A percentile compares a stretch with the other conserved stretches of the same genome.
These are phyloP conservation scores for Cygnus olor DNA, from an alignment of 2,797 vertebrate genomes.

Conservation along the genomic window DNA sequence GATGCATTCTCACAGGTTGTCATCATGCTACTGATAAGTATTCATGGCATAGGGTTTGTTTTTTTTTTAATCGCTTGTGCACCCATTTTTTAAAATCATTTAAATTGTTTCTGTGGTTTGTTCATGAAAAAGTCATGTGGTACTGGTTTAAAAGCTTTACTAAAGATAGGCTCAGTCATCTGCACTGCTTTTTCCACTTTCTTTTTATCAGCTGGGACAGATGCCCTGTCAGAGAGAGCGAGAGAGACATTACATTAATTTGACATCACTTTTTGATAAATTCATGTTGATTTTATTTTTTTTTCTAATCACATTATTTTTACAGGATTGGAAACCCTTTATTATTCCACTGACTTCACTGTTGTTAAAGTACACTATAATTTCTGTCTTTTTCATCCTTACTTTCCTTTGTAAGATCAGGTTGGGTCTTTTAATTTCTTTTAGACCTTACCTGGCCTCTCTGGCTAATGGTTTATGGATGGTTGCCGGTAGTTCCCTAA, in stretches of 20 bases:
- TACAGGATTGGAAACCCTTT: background rate
- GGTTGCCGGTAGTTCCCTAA: background rate
- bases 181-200: constrained; percentile 23
- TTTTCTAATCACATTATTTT: background rate
- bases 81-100: background rate
- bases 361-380: background rate
- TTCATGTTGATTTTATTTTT: background rate
- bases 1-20: background rate
- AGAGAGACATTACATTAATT: background rate
- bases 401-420: background rate
- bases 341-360: background rate
- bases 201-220: constrained; percentile 37
- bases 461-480: background rate
- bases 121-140: constrained; percentile 2
- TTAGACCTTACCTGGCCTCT: background rate
- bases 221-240: background rate
- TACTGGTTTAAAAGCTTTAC: constrained; percentile 42
- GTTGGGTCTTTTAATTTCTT: background rate
- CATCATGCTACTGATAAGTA: background rate
- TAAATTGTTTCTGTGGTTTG: background rate
- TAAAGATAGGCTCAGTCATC: constrained; percentile 36
- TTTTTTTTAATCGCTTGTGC: background rate
- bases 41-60: background rate
- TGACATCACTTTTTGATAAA: background rate
- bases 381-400: background rate